phyloP scores from a whole-genome alignment of 2,888 invertebrate species.

The Rhopalosiphum nymphaeae region DNA sequence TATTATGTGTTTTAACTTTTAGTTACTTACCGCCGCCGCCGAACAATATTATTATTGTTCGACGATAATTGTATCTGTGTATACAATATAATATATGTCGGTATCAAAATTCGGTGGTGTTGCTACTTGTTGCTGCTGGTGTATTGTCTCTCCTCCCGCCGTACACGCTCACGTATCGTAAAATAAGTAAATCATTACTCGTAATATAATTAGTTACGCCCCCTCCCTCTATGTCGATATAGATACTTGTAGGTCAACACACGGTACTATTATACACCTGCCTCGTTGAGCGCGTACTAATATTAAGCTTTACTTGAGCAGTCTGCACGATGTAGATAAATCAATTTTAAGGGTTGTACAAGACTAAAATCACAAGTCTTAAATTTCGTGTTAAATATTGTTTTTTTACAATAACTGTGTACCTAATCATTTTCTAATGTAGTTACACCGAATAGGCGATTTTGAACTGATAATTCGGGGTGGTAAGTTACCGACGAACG shows the following conservation, averaged over 20 bases:
- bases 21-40: not conserved
- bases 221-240: not conserved
- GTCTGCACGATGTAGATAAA: not conserved
- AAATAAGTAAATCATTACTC: not conserved
- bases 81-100: not conserved
- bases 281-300: no score
- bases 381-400: not conserved
- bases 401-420: not conserved
- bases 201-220: not conserved
- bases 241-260: not conserved
- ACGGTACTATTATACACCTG: not conserved
- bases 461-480: not conserved
- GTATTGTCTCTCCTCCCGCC: not conserved
- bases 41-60: constrained; percentile 32
- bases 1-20: not conserved
- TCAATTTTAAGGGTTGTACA: not conserved
- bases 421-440: not conserved
- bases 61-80: not conserved
- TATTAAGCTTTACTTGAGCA: no score
- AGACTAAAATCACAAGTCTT: not conserved
- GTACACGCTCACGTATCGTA: not conserved
- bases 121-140: not conserved
- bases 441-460: not conserved
- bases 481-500: not conserved
- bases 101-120: not conserved